Conservation (phyloP, 2,113 vertebrate species). For the Polypterus senegalus region DNA sequence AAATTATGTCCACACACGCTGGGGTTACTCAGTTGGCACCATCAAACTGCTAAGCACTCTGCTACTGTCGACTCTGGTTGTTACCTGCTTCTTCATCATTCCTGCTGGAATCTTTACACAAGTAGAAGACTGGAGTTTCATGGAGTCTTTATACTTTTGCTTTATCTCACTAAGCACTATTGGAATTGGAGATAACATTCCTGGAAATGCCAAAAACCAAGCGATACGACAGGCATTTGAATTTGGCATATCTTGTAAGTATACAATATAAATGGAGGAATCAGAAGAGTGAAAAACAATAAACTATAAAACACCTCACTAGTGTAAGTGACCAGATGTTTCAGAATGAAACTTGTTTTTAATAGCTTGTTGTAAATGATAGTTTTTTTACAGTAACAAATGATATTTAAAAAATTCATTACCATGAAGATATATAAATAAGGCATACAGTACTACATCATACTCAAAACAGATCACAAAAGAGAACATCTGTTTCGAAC, state of each 20-base stretch:
- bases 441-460: too few relatives aligned
- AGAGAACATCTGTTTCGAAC: too few relatives aligned
- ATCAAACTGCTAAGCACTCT: conserved; percentile 31
- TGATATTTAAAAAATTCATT: too few relatives aligned
- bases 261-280: not conserved
- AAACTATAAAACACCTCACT: not conserved
- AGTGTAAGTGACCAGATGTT: not conserved
- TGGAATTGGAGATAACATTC: conserved; percentile 43
- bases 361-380: not conserved
- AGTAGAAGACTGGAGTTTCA: conserved; percentile 41
- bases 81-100: conserved; percentile 37
- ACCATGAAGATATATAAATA: too few relatives aligned
- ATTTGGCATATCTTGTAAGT: conserved; percentile 53
- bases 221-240: conserved; percentile 31
- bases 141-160: conserved; percentile 59
- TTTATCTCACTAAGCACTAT: conserved; percentile 62
- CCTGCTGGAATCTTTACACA: conserved; percentile 41
- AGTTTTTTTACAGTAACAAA: too few relatives aligned
- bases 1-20: conserved; percentile 27
- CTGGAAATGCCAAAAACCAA: conserved; percentile 19
- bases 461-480: too few relatives aligned
- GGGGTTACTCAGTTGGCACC: conserved; percentile 26
- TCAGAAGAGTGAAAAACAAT: not conserved
- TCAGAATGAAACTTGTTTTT: not conserved
- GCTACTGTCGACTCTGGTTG: conserved; percentile 24